A percentile compares a stretch with the other conserved stretches of the same genome.
phyloP scores from a whole-genome alignment of 1,140 invertebrate genomes.

The Orius insidiosus region DNA sequence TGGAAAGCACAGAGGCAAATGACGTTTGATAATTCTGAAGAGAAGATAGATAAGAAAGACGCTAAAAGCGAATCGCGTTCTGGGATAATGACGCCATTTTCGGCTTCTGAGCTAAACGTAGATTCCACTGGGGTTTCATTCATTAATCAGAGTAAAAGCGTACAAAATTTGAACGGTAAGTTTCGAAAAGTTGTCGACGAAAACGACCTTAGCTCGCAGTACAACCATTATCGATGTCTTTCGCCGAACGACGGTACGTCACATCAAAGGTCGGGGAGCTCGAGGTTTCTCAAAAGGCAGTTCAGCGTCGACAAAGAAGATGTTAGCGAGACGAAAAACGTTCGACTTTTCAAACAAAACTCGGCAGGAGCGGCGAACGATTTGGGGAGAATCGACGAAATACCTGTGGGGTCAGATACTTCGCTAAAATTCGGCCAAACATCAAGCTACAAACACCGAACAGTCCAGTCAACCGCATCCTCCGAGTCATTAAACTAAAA shows the following conservation, averaged over 20 bases:
- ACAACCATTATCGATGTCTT: slow-evolving; percentile 50
- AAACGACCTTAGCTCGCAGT: slow-evolving; percentile 49
- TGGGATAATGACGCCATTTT: slow-evolving; percentile 15
- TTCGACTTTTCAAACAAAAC: slow-evolving; percentile 44
- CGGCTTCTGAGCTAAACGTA: slow-evolving; percentile 16
- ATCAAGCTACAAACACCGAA: slow-evolving; percentile 12
- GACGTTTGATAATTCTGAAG: slow-evolving; percentile 16
- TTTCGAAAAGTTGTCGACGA: slow-evolving; percentile 29
- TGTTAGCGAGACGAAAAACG: slow-evolving; percentile 25
- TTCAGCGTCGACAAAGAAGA: slow-evolving; percentile 51
- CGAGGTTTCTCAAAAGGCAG: slow-evolving; percentile 35
- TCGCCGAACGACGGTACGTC: slow-evolving; percentile 42
- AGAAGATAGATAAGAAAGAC: slow-evolving; percentile 4
- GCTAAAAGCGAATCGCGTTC: slow-evolving; percentile 8
- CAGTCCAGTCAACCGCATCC: slow-evolving; percentile 9
- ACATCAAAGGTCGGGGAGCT: slow-evolving; percentile 6
- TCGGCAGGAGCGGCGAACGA: slow-evolving; percentile 49
- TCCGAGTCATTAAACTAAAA: slow-evolving; percentile 15
- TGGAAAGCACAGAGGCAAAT: slow-evolving; percentile 17
- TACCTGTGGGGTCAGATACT: slow-evolving; percentile 3
- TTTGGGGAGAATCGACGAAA: slow-evolving; percentile 50
- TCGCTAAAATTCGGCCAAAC: slow-evolving; percentile 6
- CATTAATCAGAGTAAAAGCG: slow-evolving; percentile 23
- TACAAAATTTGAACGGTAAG: slow-evolving; percentile 14
- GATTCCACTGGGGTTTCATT: slow-evolving; percentile 23